A percentile compares a stretch with the other conserved stretches of the same genome.
These are phyloP conservation scores for Ceratothoa steindachneri DNA, from an alignment of 2,888 invertebrate genomes.

Conservation along the genomic window DNA sequence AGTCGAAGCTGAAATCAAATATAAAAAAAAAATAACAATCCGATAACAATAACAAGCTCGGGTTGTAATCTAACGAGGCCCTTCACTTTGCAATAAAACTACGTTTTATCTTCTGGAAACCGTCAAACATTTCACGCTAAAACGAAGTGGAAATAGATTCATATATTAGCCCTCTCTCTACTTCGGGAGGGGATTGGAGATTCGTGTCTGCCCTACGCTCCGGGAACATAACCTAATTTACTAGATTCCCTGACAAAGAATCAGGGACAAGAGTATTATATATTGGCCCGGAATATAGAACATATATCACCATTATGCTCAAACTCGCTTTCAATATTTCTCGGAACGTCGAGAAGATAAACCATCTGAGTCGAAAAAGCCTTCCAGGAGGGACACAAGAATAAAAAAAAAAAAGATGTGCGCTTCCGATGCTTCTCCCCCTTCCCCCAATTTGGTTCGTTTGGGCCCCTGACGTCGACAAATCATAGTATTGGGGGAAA, in stretches of 20 bases:
- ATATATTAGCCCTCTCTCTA: too few relatives aligned
- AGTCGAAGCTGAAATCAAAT: too few relatives aligned
- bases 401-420: neutral
- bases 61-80: neutral
- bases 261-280: neutral
- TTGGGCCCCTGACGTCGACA: neutral
- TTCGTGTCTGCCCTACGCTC: neutral
- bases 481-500: too few relatives aligned
- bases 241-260: neutral
- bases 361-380: neutral
- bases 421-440: neutral
- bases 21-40: too few relatives aligned
- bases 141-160: neutral
- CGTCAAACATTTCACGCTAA: neutral
- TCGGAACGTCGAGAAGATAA: neutral
- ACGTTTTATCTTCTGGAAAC: neutral
- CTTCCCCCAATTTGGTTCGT: neutral
- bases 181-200: too few relatives aligned
- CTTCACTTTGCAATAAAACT: neutral
- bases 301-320: neutral
- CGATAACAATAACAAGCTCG: too few relatives aligned
- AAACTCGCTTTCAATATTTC: neutral
- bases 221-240: neutral
- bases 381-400: neutral
- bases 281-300: neutral